Conservation (phyloP, 1,140 invertebrate species). For the Campoletis sonorensis region DNA sequence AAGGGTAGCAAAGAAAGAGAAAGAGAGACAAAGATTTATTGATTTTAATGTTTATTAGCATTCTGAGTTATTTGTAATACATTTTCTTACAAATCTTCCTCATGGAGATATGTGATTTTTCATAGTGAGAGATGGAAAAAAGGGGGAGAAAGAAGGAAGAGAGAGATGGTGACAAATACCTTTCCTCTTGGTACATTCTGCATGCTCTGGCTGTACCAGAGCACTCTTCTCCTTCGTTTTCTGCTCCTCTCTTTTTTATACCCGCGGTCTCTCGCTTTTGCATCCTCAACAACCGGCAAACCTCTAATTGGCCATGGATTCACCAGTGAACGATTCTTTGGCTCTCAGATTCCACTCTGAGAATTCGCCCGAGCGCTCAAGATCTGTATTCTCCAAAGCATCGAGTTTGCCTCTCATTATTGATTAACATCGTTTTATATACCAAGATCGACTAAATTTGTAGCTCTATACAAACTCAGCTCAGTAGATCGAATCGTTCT, state of each 20-base stretch:
- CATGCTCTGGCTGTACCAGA: constrained; percentile 37
- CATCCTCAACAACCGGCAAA: constrained; percentile 15
- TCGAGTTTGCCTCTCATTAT: constrained; percentile 30
- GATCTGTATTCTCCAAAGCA: constrained; percentile 41
- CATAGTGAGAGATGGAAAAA: neutral
- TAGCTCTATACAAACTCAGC: neutral
- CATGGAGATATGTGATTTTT: no score
- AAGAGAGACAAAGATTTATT: no score
- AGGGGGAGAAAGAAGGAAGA: no score
- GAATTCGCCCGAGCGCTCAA: constrained; percentile 6
- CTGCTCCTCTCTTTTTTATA: constrained; percentile 31
- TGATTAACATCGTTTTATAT: neutral
- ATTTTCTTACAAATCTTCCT: no score
- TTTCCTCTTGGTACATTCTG: constrained; percentile 25
- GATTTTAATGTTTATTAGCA: no score
- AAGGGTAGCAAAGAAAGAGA: constrained; percentile 28
- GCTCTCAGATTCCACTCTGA: constrained; percentile 17
- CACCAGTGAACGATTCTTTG: constrained; percentile 12
- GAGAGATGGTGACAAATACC: constrained; percentile 23
- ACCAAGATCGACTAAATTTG: neutral
- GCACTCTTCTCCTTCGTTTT: constrained; percentile 16
- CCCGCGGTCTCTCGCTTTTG: constrained; percentile 25
- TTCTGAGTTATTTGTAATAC: no score
- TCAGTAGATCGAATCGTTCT: no score
- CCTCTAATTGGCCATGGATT: constrained; percentile 28